Conservation (phyloP, 2,113 vertebrate genomes). For the Boulengeromyrus knoepffleri region DNA sequence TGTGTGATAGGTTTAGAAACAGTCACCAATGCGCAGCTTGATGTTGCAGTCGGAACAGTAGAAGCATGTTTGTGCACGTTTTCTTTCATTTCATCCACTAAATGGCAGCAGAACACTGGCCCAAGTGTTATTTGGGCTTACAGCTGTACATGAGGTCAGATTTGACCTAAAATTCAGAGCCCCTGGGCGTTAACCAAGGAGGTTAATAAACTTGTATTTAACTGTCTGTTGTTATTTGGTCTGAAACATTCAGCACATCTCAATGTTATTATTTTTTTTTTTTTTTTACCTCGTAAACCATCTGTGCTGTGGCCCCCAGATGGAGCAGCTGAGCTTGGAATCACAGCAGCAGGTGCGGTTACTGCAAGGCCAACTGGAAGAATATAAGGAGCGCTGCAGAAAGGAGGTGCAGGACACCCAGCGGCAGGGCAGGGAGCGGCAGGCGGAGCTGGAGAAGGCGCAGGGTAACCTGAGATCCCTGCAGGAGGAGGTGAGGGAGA, state of each 20-base stretch:
- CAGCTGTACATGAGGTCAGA: neutral
- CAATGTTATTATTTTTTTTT: neutral
- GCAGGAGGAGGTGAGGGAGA: constrained; percentile 76
- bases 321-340: constrained; percentile 63
- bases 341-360: constrained; percentile 59
- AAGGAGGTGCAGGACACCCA: constrained; percentile 77
- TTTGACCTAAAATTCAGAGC: neutral
- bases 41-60: neutral
- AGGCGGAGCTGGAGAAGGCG: constrained; percentile 68
- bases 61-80: neutral
- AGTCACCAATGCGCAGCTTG: neutral
- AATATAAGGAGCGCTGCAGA: constrained; percentile 76
- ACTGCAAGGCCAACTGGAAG: constrained; percentile 76
- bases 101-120: neutral
- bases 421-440: constrained; percentile 69
- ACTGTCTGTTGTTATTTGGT: neutral
- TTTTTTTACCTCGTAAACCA: neutral
- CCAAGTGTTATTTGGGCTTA: neutral
- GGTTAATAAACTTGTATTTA: neutral
- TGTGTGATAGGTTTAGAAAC: neutral
- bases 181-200: neutral
- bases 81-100: neutral
- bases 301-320: constrained; percentile 47
- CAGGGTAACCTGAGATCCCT: constrained; percentile 57
- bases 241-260: neutral